A percentile compares a stretch with the other conserved stretches of the same genome.
Conservation (phyloP, 2,888 invertebrate species). For the Drosophila merina region DNA sequence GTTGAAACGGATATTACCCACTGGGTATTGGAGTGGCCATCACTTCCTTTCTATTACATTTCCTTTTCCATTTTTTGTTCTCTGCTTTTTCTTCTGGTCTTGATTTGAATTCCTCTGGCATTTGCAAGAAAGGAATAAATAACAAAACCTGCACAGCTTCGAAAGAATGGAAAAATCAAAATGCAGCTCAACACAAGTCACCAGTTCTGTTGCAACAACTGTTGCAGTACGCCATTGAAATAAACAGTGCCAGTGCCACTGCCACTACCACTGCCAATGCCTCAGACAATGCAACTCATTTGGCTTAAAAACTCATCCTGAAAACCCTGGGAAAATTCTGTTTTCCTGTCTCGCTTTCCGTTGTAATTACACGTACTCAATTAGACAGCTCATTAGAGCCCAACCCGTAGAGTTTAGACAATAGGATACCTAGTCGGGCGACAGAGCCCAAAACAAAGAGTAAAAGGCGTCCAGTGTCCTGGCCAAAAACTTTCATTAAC, state of each 20-base stretch:
- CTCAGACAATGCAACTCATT: constrained; percentile 66
- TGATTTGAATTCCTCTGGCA: constrained; percentile 25
- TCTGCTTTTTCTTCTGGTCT: constrained; percentile 1
- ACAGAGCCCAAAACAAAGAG: constrained; percentile 11
- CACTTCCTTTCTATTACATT: constrained; percentile 4
- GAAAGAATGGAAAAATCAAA: constrained; percentile 25
- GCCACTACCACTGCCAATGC: constrained; percentile 38
- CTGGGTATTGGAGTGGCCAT: not conserved
- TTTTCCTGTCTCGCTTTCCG: not conserved
- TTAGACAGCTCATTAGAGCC: constrained; percentile 61
- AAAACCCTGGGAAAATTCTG: not conserved
- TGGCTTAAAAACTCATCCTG: constrained; percentile 31
- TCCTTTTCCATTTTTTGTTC: constrained; percentile 3
- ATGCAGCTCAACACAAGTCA: constrained; percentile 19
- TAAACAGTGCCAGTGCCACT: constrained; percentile 20
- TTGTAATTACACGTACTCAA: constrained; percentile 60
- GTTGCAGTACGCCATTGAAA: constrained; percentile 37
- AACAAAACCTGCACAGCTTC: constrained; percentile 8
- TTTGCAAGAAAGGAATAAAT: constrained; percentile 8
- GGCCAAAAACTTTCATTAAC: constrained; percentile 41
- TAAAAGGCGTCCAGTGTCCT: constrained; percentile 29
- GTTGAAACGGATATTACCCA: constrained; percentile 1
- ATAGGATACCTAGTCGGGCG: constrained; percentile 17
- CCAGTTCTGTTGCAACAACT: constrained; percentile 19
- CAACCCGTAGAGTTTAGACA: constrained; percentile 10